Evolutionary conservation across 2,797 vertebrate species (phyloP), one percentile per base, ranked within the genome.

Genomic region (Argentina silus): DNA sequence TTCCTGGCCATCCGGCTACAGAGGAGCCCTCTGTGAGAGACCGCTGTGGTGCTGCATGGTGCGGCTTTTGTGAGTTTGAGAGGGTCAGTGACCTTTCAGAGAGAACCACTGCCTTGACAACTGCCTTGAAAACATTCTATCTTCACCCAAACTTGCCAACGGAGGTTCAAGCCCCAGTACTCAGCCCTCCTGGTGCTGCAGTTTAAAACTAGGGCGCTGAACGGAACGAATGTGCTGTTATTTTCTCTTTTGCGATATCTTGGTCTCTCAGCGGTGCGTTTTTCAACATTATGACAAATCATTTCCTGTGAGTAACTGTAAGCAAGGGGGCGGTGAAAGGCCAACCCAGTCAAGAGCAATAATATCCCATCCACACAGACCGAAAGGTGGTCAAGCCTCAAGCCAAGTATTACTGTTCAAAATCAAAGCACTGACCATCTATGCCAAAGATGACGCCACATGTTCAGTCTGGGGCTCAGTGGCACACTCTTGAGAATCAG

Each of bases 401-500:
- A 23, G 6, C 36, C 62, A 11, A 12, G 23, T 65, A 0, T 11
- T 45, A n/a, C 7, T n/a, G 7, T 27, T 43, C 15, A 44, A 57
- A 63, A 45, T 42, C 27, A 45, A 78, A 11, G 56, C 3, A 42
- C 43, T 45, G 15, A 19, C 23, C 62, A 44, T 45, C n/a, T n/a
- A 69, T 55, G 50, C 42, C 59, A 63, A 2, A 44, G 69, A 51
- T 23, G 60, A 59, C 66, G 57, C 66, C 15, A 72, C n/a, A 57
- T 27, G n/a, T 27, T 27, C 56, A 66, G 67, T 53, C 48, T 62
- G 12, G 59, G 73, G 43, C 12, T 68, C 53, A 27, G 51, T 48
- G 27, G 51, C 11, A 48, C 27, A 43, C 67, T 81, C 75, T 78
- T 70, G 63, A 82, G 78, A 75, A 72, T 27, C 53, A 69, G 72